Base-by-base conservation (phyloP, 2,797 vertebrate genomes). In the Podarcis siculus region DNA sequence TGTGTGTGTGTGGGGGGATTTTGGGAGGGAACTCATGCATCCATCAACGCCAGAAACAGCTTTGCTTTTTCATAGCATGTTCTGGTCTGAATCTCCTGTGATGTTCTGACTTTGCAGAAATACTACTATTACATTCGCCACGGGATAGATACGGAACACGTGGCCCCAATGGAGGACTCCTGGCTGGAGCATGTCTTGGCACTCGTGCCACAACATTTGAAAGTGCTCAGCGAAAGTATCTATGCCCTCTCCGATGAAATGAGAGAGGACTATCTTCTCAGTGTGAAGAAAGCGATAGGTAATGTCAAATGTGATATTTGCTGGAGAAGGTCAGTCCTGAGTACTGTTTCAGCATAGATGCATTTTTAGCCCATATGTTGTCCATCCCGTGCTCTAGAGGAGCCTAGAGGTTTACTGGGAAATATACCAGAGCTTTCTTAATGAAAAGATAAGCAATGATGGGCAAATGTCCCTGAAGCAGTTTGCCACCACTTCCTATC, bases 281-380 rank as follows among this genome's bases (percentile, higher is more conserved):
- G 97, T 91, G 90, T 98, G 71, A 98, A 98, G 94, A 98, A 97
- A 90, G 97, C 97, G 75, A 97, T 97, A 91, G 98, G 98, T 98
- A 97, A 64, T 90, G 49, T 88, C 86, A 82, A 15, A 72, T 8
- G 21, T 42, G 71, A 67, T 32, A 39, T 78, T 79, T 19, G 23
- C 42, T 49, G 21, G 37, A 77, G 73, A 49, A 58, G 27, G 39
- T 45, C 21, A 85, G 19, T 30, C n/a, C 23, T 85, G 55, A 77
- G 30, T 76, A 9, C 13, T 64, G 61, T 64, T 23, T 23, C 17
- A 64, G 7, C 13, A 30, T 55, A 49, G 32, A 7, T 5, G 7
- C 72, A 15, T 23, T 30, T 39, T 72, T 79, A 58, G 30, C 67
- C 15, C n/a, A 17, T 35, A 73, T 69, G 37, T 8, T 30, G 49